These are phyloP conservation scores for Chamaetylas fuelleborni DNA, from an alignment of 2,113 vertebrate species.

Conservation along the genomic window DNA sequence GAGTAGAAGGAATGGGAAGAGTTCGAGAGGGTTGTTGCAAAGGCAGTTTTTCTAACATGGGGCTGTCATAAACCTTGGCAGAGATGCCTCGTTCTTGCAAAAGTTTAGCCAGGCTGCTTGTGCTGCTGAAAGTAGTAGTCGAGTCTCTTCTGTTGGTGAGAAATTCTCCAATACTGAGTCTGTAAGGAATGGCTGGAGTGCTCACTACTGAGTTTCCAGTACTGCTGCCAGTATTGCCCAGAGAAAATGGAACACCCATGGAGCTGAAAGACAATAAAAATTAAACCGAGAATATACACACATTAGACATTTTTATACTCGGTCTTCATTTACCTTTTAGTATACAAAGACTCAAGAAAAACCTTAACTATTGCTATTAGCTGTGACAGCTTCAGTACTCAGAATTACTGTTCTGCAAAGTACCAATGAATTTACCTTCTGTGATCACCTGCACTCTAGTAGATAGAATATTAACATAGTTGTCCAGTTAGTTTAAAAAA, in stretches of 20 bases:
- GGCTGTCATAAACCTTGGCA: slow-evolving; percentile 82
- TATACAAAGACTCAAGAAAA: neutral
- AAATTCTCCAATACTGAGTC: slow-evolving; percentile 84
- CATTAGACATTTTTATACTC: neutral
- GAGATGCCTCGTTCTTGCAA: slow-evolving; percentile 94
- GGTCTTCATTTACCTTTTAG: neutral
- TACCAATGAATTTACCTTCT: neutral
- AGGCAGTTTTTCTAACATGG: slow-evolving; percentile 48
- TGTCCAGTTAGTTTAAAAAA: neutral
- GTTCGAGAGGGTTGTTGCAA: slow-evolving; percentile 32
- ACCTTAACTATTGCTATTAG: neutral
- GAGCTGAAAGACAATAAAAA: slow-evolving; percentile 61
- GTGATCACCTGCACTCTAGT: neutral
- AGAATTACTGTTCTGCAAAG: neutral
- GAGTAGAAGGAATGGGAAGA: slow-evolving; percentile 75
- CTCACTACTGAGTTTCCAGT: slow-evolving; percentile 76
- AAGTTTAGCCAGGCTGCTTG: slow-evolving; percentile 83
- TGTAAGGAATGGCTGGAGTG: slow-evolving; percentile 82
- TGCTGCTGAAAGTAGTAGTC: slow-evolving; percentile 75
- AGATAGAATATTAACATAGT: neutral
- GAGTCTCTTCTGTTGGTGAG: slow-evolving; percentile 79
- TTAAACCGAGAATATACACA: neutral
- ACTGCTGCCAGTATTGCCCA: slow-evolving; percentile 73
- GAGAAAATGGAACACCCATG: slow-evolving; percentile 49
- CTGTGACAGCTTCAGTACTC: neutral